Evolutionary conservation across 2,888 invertebrate species (phyloP).

Genomic region (Drosophila flavopinicola): DNA sequence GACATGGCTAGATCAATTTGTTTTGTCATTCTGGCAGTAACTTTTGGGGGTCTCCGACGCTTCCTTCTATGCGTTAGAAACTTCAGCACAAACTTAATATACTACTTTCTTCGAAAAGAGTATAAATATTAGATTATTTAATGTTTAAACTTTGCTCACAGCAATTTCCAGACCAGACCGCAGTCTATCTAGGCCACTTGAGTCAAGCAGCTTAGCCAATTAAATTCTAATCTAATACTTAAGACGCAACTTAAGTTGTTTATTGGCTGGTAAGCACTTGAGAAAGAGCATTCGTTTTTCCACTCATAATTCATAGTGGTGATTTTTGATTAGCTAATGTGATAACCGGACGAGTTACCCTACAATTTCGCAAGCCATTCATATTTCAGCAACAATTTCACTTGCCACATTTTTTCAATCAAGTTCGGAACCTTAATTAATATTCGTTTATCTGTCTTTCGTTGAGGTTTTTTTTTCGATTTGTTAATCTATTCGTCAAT

Average conservation of each 20-base stretch:
- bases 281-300: not conserved
- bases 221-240: conserved; percentile 12
- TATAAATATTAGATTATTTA: no score
- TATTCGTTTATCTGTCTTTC: conserved; percentile 30
- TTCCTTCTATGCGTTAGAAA: no score
- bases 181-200: not conserved
- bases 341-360: conserved; percentile 19
- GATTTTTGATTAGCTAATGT: conserved; percentile 37
- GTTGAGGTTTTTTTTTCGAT: conserved; percentile 2
- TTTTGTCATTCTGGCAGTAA: no score
- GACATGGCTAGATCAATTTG: no score
- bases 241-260: conserved; percentile 3
- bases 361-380: conserved; percentile 25
- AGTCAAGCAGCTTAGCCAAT: no score
- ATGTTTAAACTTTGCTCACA: not conserved
- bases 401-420: conserved; percentile 38
- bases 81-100: no score
- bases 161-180: no score
- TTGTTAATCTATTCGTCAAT: conserved; percentile 38
- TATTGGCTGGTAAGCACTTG: conserved; percentile 9
- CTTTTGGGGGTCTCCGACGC: no score
- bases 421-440: conserved; percentile 41
- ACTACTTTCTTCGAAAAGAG: no score
- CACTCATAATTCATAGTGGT: not conserved
- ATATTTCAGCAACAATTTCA: conserved; percentile 34